Evolutionary conservation across 2,888 invertebrate species (phyloP).

Genomic region (Bedellia somnulentella): DNA sequence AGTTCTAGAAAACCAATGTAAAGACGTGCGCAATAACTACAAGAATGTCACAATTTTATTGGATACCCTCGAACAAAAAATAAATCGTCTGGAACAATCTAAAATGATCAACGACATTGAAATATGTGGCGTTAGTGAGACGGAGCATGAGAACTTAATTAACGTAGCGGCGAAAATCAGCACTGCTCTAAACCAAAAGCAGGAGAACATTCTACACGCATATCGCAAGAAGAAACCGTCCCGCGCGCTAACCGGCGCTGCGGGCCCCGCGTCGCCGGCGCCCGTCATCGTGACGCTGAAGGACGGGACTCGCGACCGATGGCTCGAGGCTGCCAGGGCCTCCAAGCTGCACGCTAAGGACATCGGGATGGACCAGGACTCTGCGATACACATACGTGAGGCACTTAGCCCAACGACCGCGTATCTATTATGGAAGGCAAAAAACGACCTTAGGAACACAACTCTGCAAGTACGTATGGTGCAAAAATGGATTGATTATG

Average conservation of each 20-base stretch:
- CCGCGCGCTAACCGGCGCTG: no score
- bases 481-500: slow-evolving; percentile 1
- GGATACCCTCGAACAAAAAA: neutral
- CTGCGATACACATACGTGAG: no score
- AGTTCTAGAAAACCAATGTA: slow-evolving; percentile 4
- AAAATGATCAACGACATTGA: neutral
- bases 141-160: neutral
- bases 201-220: neutral
- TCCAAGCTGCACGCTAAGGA: neutral
- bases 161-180: neutral
- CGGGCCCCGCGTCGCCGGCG: no score
- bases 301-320: slow-evolving; percentile 3
- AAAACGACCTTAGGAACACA: no score
- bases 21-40: slow-evolving; percentile 4
- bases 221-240: neutral
- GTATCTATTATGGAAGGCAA: no score
- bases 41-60: neutral
- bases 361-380: no score
- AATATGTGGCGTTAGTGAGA: slow-evolving; percentile 1
- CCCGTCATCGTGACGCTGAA: slow-evolving; percentile 1
- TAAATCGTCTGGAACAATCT: neutral
- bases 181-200: neutral
- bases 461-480: neutral
- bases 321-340: slow-evolving; percentile 5
- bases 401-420: no score